Evolutionary conservation across 2,888 invertebrate species (phyloP).

Genomic region (Hypselothyrea guttata): DNA sequence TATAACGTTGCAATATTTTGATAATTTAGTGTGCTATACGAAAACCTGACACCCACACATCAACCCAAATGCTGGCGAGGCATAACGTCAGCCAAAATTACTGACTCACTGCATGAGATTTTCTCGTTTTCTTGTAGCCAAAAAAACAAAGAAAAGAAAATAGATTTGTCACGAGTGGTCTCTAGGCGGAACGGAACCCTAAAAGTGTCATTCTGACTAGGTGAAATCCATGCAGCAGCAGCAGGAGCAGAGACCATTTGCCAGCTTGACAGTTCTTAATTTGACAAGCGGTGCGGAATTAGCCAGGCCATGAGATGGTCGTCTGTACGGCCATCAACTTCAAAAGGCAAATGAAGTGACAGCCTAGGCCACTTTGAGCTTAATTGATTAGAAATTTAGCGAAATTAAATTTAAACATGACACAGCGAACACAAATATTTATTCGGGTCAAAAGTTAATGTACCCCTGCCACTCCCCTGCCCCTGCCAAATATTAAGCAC

Average conservation of each 20-base stretch:
- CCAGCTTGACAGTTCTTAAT: slow-evolving; percentile 66
- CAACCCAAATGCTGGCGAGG: slow-evolving; percentile 10
- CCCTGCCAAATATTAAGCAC: slow-evolving; percentile 16
- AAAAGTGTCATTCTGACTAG: neutral
- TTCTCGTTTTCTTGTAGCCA: neutral
- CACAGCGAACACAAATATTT: slow-evolving; percentile 1
- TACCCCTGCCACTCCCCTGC: slow-evolving; percentile 4
- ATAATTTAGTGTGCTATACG: slow-evolving; percentile 58
- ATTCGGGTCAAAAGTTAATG: slow-evolving; percentile 56
- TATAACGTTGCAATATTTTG: slow-evolving; percentile 68
- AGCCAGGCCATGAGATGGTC: slow-evolving; percentile 24
- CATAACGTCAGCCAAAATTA: slow-evolving; percentile 7
- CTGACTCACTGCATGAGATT: slow-evolving; percentile 7
- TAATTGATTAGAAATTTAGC: slow-evolving; percentile 66
- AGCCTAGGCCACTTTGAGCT: slow-evolving; percentile 50
- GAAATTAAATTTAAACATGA: slow-evolving; percentile 33
- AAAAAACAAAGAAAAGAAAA: neutral
- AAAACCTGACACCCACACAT: slow-evolving; percentile 57
- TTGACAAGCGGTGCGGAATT: slow-evolving; percentile 53
- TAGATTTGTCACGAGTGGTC: too few relatives aligned
- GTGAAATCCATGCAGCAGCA: slow-evolving; percentile 8
- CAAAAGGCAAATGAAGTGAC: slow-evolving; percentile 54
- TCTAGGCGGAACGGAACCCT: neutral
- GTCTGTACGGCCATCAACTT: slow-evolving; percentile 36
- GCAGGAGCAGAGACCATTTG: slow-evolving; percentile 4